Evolutionary conservation across 2,888 invertebrate genomes (phyloP).

Genomic region (Cerastoderma edule): DNA sequence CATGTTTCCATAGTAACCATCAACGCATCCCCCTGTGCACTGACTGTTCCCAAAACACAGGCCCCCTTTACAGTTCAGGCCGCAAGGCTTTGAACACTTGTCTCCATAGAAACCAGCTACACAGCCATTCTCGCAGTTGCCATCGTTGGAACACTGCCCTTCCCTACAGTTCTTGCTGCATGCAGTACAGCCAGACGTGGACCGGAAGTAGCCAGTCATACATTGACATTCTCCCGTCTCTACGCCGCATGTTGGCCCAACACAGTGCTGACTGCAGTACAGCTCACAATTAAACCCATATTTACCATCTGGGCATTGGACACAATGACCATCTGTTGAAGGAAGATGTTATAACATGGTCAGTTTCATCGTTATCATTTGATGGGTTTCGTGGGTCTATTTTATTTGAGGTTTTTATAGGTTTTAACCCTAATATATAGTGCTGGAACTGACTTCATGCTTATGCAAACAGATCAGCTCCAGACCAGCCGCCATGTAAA

Average conservation of each 20-base stretch:
- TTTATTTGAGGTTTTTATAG: background rate
- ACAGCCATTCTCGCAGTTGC: slow-evolving; percentile 25
- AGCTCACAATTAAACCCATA: slow-evolving; percentile 22
- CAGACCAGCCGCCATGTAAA: too few species aligned
- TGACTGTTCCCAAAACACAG: background rate
- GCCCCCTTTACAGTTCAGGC: slow-evolving; percentile 6
- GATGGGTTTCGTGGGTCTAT: background rate
- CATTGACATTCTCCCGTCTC: slow-evolving; percentile 18
- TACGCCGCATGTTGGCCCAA: slow-evolving; percentile 7
- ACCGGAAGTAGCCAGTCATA: background rate
- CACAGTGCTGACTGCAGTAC: slow-evolving; percentile 28
- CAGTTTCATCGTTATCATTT: background rate
- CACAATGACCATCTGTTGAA: slow-evolving; percentile 27
- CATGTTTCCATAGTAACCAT: slow-evolving; percentile 12
- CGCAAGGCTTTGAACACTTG: slow-evolving; percentile 11
- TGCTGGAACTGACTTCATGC: background rate
- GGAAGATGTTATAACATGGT: background rate
- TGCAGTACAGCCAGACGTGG: slow-evolving; percentile 6
- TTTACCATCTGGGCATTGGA: slow-evolving; percentile 5
- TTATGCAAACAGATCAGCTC: too few species aligned
- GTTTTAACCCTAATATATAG: background rate
- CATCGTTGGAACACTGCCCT: background rate
- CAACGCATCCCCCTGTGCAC: background rate
- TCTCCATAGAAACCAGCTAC: slow-evolving; percentile 37
- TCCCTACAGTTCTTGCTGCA: slow-evolving; percentile 28